A percentile compares a stretch with the other conserved stretches of the same genome.
These are phyloP conservation scores for Maccullochella peelii DNA, from an alignment of 2,113 vertebrate genomes.

Conservation along the genomic window DNA sequence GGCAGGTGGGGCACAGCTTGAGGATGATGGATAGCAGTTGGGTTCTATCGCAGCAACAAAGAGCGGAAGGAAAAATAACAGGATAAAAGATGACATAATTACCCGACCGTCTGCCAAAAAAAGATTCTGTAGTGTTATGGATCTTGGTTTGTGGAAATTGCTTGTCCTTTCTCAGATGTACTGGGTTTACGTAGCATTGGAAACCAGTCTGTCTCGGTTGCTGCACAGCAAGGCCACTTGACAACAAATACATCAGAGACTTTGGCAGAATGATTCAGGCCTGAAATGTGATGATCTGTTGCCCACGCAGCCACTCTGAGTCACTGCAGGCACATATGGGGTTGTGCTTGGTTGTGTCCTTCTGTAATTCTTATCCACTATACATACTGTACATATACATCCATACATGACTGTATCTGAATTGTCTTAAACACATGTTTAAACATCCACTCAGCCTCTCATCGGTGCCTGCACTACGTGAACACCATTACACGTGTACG, in stretches of 20 bases:
- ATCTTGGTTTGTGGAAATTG: constrained; percentile 41
- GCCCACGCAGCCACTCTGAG: constrained; percentile 62
- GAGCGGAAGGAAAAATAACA: constrained; percentile 4
- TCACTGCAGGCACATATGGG: constrained; percentile 31
- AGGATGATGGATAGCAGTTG: constrained; percentile 33
- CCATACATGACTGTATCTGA: not conserved
- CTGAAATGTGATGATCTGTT: constrained; percentile 56
- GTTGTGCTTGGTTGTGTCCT: constrained; percentile 31
- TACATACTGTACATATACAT: too few relatives aligned
- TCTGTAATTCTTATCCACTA: not conserved
- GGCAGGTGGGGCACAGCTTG: not conserved
- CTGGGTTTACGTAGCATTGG: constrained; percentile 16
- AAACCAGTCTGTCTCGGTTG: constrained; percentile 29
- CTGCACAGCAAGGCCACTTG: constrained; percentile 46
- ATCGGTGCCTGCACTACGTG: not conserved
- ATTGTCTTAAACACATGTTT: not conserved
- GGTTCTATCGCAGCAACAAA: not conserved
- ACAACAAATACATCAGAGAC: constrained; percentile 49
- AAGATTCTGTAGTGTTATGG: not conserved
- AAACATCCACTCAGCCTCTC: constrained; percentile 19
- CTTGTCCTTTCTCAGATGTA: constrained; percentile 19
- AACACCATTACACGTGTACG: not conserved
- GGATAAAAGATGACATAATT: not conserved
- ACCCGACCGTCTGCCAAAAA: not conserved
- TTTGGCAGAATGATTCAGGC: constrained; percentile 53